phyloP scores from a whole-genome alignment of 1,140 invertebrate species.

The Stenopsyche tienmushanensis region DNA sequence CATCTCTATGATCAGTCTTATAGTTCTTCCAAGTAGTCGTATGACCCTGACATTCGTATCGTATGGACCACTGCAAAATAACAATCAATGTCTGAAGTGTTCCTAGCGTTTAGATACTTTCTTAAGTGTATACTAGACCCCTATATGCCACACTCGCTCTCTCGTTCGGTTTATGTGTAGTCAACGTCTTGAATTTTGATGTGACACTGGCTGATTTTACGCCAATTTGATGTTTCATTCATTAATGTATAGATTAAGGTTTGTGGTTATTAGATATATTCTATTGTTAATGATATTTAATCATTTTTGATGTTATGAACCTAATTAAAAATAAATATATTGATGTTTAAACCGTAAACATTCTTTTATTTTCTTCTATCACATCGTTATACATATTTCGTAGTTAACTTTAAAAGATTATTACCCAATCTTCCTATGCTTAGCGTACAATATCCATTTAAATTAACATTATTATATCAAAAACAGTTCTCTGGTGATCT shows the following conservation, averaged over 20 bases:
- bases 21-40: constrained; percentile 25
- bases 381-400: too few species aligned
- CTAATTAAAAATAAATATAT: constrained; percentile 36
- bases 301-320: constrained; percentile 34
- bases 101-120: constrained; percentile 14
- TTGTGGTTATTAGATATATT: constrained; percentile 31
- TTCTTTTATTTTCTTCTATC: constrained; percentile 17
- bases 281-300: constrained; percentile 37
- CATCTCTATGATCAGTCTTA: constrained; percentile 39
- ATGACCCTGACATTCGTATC: neutral
- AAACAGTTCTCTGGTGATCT: too few species aligned
- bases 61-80: constrained; percentile 11
- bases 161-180: constrained; percentile 29
- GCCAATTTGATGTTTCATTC: constrained; percentile 34
- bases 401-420: too few species aligned
- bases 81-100: constrained; percentile 21
- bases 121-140: neutral
- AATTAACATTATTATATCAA: too few species aligned
- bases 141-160: constrained; percentile 7
- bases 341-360: constrained; percentile 28
- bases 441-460: too few species aligned
- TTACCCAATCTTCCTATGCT: too few species aligned
- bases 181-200: constrained; percentile 22
- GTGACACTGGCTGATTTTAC: constrained; percentile 20
- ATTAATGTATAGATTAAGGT: constrained; percentile 34